Conservation (phyloP, 2,113 vertebrate genomes). For the Gambusia holbrooki region DNA sequence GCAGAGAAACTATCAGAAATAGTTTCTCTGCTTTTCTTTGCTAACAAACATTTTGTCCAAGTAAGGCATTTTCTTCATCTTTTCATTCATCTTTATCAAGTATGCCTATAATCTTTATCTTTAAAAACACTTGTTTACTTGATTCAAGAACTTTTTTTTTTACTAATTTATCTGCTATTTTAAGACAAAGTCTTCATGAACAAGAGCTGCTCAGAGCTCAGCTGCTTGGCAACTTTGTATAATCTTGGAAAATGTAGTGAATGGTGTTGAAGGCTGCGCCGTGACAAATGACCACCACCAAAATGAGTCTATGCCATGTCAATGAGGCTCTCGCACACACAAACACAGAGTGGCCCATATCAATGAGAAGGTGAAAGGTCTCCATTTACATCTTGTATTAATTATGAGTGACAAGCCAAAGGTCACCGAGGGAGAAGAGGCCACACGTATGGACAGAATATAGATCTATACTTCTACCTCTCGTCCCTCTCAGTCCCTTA, state of each 20-base stretch:
- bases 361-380: constrained; percentile 84
- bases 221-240: constrained; percentile 35
- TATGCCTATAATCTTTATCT: too few relatives aligned
- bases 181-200: neutral
- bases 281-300: constrained; percentile 73
- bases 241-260: constrained; percentile 32
- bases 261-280: constrained; percentile 43
- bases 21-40: too few relatives aligned
- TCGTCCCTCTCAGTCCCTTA: constrained; percentile 33
- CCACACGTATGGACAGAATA: constrained; percentile 75
- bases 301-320: constrained; percentile 73
- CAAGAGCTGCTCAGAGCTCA: neutral
- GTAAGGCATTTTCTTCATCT: too few relatives aligned
- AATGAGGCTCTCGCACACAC: constrained; percentile 67
- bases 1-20: too few relatives aligned
- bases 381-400: constrained; percentile 84
- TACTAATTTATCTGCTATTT: neutral
- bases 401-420: constrained; percentile 84
- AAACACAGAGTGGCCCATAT: constrained; percentile 75
- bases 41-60: too few relatives aligned
- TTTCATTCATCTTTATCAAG: too few relatives aligned
- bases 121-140: too few relatives aligned
- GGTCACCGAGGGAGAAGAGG: constrained; percentile 74
- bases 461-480: constrained; percentile 73
- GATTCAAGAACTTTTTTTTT: neutral